Evolutionary conservation across 2,113 vertebrate genomes (phyloP), one percentile per base, ranked within the genome.

Genomic region (Limanda limanda): DNA sequence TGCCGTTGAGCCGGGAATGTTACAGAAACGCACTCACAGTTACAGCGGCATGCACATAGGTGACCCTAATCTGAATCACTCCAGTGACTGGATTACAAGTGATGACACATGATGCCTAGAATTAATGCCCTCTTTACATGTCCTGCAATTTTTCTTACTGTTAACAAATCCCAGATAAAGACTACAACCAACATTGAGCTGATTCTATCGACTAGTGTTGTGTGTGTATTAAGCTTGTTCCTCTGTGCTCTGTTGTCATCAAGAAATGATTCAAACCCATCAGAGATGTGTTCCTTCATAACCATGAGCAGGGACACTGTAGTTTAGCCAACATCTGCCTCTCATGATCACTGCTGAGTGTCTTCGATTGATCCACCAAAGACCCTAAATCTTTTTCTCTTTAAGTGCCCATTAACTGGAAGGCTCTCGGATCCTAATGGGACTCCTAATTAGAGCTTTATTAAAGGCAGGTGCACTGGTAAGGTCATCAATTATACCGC

Each of bases 401-500:
- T 85, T 80, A 76, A 81, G 78, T 58, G 31, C 20, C 67, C 71
- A 81, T 79, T 83, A 87, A 81, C 61, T 17, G 57, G 5, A 37
- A 58, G 59, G 63, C 74, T 81, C 72, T 81, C 65, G 27, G 47
- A 51, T 78, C 62, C 77, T 78, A 83, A 82, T 61, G 71, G 51
- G 60, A 68, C 81, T 54, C 71, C 65, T 82, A 10, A 90, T 90
- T 86, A 86, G 75, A 59, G 51, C 72, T 82, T 81, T 48, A 76
- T 83, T 83, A 88, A 82, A 73, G 76, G 58, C 65, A 78, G 67
- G 79, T 74, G 31, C 47, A 68, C 25, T 31, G 52, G n/a, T 83
- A 83, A 86, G 81, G 85, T 78, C 82, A 55, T 79, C 66, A 65
- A 80, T 83, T 86, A 79, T 81, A 68, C 72, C 57, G 20, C 24